phyloP scores from a whole-genome alignment of 2,797 vertebrate species.

The Carapus acus region DNA sequence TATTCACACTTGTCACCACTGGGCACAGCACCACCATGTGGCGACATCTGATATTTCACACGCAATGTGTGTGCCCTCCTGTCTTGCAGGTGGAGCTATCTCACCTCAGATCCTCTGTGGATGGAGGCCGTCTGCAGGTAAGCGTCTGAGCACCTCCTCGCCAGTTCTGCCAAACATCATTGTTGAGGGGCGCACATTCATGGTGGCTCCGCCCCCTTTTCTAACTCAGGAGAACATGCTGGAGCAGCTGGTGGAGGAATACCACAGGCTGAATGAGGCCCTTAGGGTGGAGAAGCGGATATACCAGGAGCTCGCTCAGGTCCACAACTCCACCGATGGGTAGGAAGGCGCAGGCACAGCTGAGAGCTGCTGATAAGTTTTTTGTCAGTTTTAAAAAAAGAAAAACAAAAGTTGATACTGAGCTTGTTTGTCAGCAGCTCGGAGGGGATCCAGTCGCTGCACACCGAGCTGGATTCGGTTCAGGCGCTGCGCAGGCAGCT shows the following conservation, averaged over 20 bases:
- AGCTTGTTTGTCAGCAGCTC: no score
- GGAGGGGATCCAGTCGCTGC: slow-evolving; percentile 76
- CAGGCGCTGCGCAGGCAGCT: slow-evolving; percentile 83
- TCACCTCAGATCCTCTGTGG: slow-evolving; percentile 74
- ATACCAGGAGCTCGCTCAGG: slow-evolving; percentile 82
- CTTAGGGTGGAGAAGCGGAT: slow-evolving; percentile 84
- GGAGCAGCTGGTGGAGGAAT: slow-evolving; percentile 83
- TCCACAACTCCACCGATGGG: slow-evolving; percentile 77
- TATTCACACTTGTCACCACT: slow-evolving; percentile 43
- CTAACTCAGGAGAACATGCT: slow-evolving; percentile 71
- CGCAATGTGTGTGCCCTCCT: background rate
- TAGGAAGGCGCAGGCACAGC: slow-evolving; percentile 52
- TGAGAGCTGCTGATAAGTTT: no score
- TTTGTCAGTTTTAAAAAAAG: no score
- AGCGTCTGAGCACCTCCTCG: slow-evolving; percentile 7
- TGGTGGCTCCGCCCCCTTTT: background rate
- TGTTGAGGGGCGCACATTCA: background rate
- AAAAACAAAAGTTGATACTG: no score
- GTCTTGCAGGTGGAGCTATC: slow-evolving; percentile 77
- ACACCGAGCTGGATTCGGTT: slow-evolving; percentile 83
- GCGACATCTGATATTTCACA: background rate
- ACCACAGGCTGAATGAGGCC: slow-evolving; percentile 82
- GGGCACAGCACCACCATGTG: no score
- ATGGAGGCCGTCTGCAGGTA: slow-evolving; percentile 76
- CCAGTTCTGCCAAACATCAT: background rate